These are phyloP conservation scores for Cacajao melanocephalus DNA, from an alignment of 2,797 vertebrate species.

Conservation along the genomic window DNA sequence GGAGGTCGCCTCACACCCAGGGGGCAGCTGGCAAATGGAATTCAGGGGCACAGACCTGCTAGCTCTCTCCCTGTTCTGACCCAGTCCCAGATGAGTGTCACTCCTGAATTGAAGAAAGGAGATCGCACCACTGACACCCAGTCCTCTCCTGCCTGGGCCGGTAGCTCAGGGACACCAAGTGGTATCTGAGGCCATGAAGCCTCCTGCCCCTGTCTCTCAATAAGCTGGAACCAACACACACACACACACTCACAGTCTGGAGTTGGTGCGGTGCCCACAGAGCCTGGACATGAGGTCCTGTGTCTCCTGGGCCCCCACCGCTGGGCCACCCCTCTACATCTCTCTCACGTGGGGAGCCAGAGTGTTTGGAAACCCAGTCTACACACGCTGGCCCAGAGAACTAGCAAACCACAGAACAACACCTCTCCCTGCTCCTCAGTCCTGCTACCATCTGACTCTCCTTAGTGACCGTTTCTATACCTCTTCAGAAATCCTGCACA, in stretches of 20 bases:
- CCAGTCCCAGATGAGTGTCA: neutral
- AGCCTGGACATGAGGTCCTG: neutral
- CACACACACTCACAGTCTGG: neutral
- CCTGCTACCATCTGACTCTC: accelerated
- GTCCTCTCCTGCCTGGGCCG: accelerated
- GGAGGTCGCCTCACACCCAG: neutral
- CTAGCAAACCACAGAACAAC: accelerated
- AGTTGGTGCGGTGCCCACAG: neutral
- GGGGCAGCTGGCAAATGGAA: neutral
- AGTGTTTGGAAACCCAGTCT: accelerated
- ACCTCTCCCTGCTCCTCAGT: too few relatives aligned
- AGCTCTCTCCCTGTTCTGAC: too few relatives aligned
- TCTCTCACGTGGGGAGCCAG: neutral
- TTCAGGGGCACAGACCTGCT: neutral
- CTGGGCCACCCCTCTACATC: accelerated
- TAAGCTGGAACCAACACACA: neutral
- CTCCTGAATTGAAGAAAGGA: accelerated
- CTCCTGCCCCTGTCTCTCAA: accelerated
- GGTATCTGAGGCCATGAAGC: accelerated
- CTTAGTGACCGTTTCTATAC: accelerated
- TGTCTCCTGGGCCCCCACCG: accelerated
- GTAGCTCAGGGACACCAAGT: too few relatives aligned
- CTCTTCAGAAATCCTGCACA: neutral
- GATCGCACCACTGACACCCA: neutral
- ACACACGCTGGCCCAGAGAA: accelerated